Evolutionary conservation across 2,888 invertebrate genomes (phyloP).

Genomic region (Apotomis betuletana): DNA sequence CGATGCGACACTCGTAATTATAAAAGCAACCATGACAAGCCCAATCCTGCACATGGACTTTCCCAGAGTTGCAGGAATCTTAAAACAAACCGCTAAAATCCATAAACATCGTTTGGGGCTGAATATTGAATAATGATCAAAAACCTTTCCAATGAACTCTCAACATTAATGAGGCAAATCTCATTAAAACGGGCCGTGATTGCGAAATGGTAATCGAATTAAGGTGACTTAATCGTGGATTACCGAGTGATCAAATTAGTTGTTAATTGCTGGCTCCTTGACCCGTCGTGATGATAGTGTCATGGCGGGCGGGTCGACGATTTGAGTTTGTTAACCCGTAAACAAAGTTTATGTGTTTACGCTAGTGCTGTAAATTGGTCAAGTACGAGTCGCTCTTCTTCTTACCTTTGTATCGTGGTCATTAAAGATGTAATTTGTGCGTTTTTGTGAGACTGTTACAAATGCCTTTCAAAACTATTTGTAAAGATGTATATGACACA

Average conservation of each 20-base stretch:
- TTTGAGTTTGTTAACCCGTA: slow-evolving; percentile 22
- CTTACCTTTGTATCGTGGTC: no score
- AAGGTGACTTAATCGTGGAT: slow-evolving; percentile 23
- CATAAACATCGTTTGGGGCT: not conserved
- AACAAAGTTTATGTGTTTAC: slow-evolving; percentile 6
- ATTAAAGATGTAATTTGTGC: no score
- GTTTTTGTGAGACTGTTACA: no score
- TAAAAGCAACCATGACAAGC: no score
- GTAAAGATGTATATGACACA: no score
- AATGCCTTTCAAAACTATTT: no score
- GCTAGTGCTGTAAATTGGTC: not conserved
- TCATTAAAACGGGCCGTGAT: slow-evolving; percentile 18
- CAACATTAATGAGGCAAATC: slow-evolving; percentile 18
- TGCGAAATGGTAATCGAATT: slow-evolving; percentile 32
- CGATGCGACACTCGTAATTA: no score
- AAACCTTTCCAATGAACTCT: not conserved
- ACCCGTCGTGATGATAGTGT: not conserved
- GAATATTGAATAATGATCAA: not conserved
- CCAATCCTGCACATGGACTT: not conserved
- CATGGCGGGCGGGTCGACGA: slow-evolving; percentile 8
- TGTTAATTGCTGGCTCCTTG: slow-evolving; percentile 36
- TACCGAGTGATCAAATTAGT: slow-evolving; percentile 29
- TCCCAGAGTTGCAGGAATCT: not conserved
- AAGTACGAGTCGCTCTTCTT: not conserved
- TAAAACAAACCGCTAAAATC: not conserved